phyloP scores from a whole-genome alignment of 2,888 invertebrate genomes.

The Andrena chrysosceles region DNA sequence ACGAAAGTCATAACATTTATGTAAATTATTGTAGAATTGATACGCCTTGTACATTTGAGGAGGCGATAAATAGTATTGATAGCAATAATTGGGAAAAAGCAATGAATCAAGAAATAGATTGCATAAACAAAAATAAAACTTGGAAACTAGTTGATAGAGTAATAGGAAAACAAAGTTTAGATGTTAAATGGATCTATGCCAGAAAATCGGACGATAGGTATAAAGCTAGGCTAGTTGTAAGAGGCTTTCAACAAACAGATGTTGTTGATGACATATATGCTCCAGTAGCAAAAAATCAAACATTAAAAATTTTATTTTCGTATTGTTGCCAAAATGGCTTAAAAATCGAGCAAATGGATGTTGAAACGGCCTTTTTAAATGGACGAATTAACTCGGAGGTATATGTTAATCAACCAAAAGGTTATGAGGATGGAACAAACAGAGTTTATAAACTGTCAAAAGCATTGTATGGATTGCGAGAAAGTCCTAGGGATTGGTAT shows the following conservation, averaged over 20 bases:
- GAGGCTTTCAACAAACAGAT: constrained; percentile 62
- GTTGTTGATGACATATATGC: constrained; percentile 52
- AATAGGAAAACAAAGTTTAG: constrained; percentile 45
- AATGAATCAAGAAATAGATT: constrained; percentile 56
- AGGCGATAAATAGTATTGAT: constrained; percentile 40
- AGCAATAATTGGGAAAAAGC: constrained; percentile 42
- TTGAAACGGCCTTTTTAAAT: constrained; percentile 51
- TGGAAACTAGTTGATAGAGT: constrained; percentile 53
- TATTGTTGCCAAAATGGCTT: constrained; percentile 52
- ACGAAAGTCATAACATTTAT: constrained; percentile 31
- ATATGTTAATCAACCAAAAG: constrained; percentile 24
- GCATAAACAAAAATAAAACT: constrained; percentile 59
- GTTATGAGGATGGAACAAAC: too few species aligned
- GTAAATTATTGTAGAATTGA: constrained; percentile 48
- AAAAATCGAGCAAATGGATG: constrained; percentile 59
- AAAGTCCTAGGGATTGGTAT: too few species aligned
- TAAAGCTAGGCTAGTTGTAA: constrained; percentile 62
- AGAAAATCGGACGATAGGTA: constrained; percentile 34
- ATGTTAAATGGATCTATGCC: constrained; percentile 57
- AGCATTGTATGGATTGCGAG: too few species aligned
- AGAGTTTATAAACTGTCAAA: too few species aligned
- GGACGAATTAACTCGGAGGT: constrained; percentile 36
- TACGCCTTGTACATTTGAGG: constrained; percentile 42
- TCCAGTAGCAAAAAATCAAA: constrained; percentile 57
- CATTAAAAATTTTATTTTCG: constrained; percentile 51